Percentiles rank a stretch among this genome's conserved stretches.
These are phyloP conservation scores for Lemur catta DNA, from an alignment of 2,797 vertebrate species.

Conservation along the genomic window DNA sequence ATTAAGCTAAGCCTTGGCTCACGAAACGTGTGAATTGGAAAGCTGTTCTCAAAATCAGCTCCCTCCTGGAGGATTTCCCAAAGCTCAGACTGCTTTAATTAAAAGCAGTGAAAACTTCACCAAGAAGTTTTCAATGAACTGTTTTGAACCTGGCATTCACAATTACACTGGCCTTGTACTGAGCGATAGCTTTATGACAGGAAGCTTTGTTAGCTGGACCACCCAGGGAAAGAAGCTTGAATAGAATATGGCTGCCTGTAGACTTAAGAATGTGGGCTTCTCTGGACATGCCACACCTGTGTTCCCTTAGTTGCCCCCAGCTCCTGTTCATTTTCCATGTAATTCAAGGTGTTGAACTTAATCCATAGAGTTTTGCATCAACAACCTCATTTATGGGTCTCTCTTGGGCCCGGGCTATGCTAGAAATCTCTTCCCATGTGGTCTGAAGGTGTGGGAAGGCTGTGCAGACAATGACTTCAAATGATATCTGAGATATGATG, in stretches of 20 bases:
- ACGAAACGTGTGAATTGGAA: slow-evolving; percentile 65
- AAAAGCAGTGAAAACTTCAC: no score
- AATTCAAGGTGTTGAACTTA: slow-evolving; percentile 63
- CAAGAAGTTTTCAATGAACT: slow-evolving; percentile 78
- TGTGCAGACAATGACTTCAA: not conserved
- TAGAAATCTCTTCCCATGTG: not conserved
- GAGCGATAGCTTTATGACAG: slow-evolving; percentile 75
- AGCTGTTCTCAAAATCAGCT: slow-evolving; percentile 70
- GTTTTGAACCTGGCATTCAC: slow-evolving; percentile 78
- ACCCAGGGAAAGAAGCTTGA: slow-evolving; percentile 59
- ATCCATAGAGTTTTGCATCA: slow-evolving; percentile 39
- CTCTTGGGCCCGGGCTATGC: not conserved
- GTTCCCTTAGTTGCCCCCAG: slow-evolving; percentile 21
- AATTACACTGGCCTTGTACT: slow-evolving; percentile 63
- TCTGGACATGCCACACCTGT: slow-evolving; percentile 58
- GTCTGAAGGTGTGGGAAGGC: not conserved
- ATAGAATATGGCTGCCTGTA: slow-evolving; percentile 21
- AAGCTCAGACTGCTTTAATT: slow-evolving; percentile 78
- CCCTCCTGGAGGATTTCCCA: slow-evolving; percentile 72
- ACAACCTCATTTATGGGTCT: slow-evolving; percentile 13
- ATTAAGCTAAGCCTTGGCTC: slow-evolving; percentile 60
- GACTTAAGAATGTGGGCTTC: slow-evolving; percentile 34
- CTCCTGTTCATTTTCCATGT: slow-evolving; percentile 55
- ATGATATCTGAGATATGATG: not conserved
- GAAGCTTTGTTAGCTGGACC: slow-evolving; percentile 75